Percentiles rank a stretch among this genome's conserved stretches.
Evolutionary conservation across 1,140 invertebrate genomes (phyloP).

Genomic region (Vanessa tameamea): DNA sequence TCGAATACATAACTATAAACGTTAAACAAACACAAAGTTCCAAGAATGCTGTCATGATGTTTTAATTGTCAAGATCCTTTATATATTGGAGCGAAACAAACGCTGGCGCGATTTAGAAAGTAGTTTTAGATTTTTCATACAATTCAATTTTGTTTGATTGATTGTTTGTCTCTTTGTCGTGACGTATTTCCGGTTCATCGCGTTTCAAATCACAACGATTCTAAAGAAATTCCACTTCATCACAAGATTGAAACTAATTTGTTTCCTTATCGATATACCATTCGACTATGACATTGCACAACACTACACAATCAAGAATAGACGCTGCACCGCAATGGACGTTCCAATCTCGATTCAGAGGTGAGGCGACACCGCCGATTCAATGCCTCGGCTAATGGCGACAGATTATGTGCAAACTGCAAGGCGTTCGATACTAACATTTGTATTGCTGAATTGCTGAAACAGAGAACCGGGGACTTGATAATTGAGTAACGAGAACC

Average conservation of each 20-base stretch:
- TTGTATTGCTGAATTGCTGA: background rate
- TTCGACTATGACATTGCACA: background rate
- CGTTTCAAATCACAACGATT: background rate
- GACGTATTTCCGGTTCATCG: too few species aligned
- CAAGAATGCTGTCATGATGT: too few species aligned
- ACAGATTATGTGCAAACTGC: slow-evolving; percentile 15
- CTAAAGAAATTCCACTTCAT: too few species aligned
- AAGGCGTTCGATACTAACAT: background rate
- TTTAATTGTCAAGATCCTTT: too few species aligned
- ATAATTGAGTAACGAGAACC: background rate
- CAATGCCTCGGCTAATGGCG: slow-evolving; percentile 19
- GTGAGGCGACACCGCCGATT: slow-evolving; percentile 15
- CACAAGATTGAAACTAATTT: background rate
- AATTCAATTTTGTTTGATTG: too few species aligned
- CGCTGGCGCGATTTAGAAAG: too few species aligned
- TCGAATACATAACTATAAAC: too few species aligned
- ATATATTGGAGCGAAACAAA: too few species aligned
- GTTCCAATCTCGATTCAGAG: slow-evolving; percentile 24
- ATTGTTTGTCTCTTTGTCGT: too few species aligned
- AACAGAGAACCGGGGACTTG: background rate
- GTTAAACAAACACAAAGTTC: too few species aligned
- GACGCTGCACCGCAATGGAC: slow-evolving; percentile 23
- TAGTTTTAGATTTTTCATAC: too few species aligned
- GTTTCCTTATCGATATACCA: slow-evolving; percentile 1
- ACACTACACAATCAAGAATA: slow-evolving; percentile 8